These are phyloP conservation scores for Nettapus auritus DNA, from an alignment of 2,113 vertebrate genomes.

Conservation along the genomic window DNA sequence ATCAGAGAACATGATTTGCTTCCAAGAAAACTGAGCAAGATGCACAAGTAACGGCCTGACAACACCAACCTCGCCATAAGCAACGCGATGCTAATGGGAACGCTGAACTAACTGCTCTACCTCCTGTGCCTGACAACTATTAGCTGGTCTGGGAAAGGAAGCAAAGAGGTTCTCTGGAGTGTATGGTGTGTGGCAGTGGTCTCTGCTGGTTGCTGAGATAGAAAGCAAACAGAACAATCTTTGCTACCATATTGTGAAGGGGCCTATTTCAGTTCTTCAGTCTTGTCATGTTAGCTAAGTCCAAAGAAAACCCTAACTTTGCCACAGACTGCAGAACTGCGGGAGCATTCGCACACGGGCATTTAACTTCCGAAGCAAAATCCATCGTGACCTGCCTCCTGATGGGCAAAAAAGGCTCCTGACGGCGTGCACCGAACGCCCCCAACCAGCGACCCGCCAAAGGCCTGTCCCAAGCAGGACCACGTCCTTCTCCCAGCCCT, in stretches of 20 bases:
- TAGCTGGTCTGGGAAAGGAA: background rate
- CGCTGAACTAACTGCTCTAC: too few species aligned
- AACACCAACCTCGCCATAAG: background rate
- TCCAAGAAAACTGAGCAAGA: background rate
- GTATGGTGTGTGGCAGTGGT: rapidly evolving
- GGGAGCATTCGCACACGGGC: rapidly evolving
- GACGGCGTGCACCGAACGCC: background rate
- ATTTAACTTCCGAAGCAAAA: background rate
- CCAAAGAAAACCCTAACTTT: background rate
- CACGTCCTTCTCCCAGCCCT: background rate
- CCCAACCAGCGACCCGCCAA: background rate
- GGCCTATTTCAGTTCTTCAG: too few species aligned
- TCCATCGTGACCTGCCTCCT: background rate
- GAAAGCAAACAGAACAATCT: background rate
- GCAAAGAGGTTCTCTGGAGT: background rate
- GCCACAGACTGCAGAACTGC: background rate
- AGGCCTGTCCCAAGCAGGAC: background rate
- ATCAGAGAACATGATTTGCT: background rate
- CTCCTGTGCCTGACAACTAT: rapidly evolving
- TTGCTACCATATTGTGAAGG: background rate
- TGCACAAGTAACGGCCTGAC: rapidly evolving
- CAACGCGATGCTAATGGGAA: rapidly evolving
- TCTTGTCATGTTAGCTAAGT: background rate
- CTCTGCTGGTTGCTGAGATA: background rate
- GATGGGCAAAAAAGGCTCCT: background rate